Evolutionary conservation across 2,797 vertebrate genomes (phyloP), one percentile per base, ranked within the genome.

Genomic region (Sorex maritimensis): DNA sequence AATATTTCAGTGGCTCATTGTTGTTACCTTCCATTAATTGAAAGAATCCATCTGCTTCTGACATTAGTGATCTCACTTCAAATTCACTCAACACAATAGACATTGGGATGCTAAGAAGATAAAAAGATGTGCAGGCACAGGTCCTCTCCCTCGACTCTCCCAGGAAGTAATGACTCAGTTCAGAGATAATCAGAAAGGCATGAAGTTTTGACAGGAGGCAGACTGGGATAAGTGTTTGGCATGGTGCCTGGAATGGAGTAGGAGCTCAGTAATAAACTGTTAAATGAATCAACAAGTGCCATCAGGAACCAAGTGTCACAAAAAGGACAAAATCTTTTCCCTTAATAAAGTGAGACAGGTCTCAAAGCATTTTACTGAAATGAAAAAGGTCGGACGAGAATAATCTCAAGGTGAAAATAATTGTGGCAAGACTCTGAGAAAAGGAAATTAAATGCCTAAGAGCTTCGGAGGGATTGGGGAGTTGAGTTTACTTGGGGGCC

Each of bases 271-370:
- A 49, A 88, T 30, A 38, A 71, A 88, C 17, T 24, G 1, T 0
- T 94, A 26, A 73, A 90, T 73, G 55, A 93, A 46, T 65, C 38
- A 24, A 72, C 38, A 79, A 3, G 15, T 19, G 24, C 69, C 69
- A 69, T 44, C 61, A 92, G 17, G 26, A 86, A 63, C 3, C 28
- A 49, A 83, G 17, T 4, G 5, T 55, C 63, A 55, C 44, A 52
- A 63, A 23, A 79, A 79, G 15, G 34, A 77, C 24, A n/a, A 41
- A 38, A 26, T 28, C 17, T 71, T 28, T 49, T 75, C 38, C 82
- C 34, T 38, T 61, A 55, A 74, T 24, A 55, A 23, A 13, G 19
- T 9, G 1, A 7, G 67, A 58, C 12, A 46, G 44, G 44, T 71
- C 74, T 75, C 13, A 30, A 71, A 83, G 26, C n/a, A 52, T 12